These are phyloP conservation scores for Centropyge bicolor DNA, from an alignment of 2,797 vertebrate genomes.

Conservation along the genomic window DNA sequence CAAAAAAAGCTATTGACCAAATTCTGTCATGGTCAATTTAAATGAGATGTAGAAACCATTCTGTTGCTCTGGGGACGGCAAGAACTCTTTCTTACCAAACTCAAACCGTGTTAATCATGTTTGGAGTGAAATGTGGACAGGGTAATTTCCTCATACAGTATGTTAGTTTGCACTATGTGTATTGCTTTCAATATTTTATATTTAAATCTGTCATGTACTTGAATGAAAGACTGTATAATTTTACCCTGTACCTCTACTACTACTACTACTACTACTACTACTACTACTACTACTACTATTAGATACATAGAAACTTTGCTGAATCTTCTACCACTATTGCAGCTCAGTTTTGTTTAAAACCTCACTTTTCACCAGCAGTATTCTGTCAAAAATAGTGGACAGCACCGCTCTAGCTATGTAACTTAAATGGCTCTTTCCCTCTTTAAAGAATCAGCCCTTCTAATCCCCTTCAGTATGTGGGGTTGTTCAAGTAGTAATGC, in stretches of 20 bases:
- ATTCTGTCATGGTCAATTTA: slow-evolving; percentile 49
- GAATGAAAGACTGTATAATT: slow-evolving; percentile 48
- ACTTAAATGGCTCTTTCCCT: slow-evolving; percentile 28
- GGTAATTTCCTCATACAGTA: slow-evolving; percentile 61
- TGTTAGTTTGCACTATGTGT: slow-evolving; percentile 80
- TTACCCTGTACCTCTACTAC: slow-evolving; percentile 34
- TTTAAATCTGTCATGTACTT: slow-evolving; percentile 62
- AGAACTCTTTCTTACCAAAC: slow-evolving; percentile 18
- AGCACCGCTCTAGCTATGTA: slow-evolving; percentile 20
- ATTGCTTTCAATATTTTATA: slow-evolving; percentile 68
- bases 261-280: slow-evolving; percentile 20
- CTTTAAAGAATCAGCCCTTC: slow-evolving; percentile 18
- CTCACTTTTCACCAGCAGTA: slow-evolving; percentile 40
- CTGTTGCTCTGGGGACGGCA: slow-evolving; percentile 18
- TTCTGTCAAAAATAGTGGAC: slow-evolving; percentile 30
- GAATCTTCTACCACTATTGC: not conserved
- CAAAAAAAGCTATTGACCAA: slow-evolving; percentile 57
- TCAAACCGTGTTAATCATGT: slow-evolving; percentile 41
- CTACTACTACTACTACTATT: not conserved
- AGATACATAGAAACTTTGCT: not conserved
- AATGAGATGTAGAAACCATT: slow-evolving; percentile 15
- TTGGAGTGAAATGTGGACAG: slow-evolving; percentile 56
- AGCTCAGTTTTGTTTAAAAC: slow-evolving; percentile 14
- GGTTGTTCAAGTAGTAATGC: slow-evolving; percentile 18
- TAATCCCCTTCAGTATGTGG: slow-evolving; percentile 8